Evolutionary conservation across 2,113 vertebrate species (phyloP), one percentile per base, ranked within the genome.

Genomic region (Ammodytes marinus): DNA sequence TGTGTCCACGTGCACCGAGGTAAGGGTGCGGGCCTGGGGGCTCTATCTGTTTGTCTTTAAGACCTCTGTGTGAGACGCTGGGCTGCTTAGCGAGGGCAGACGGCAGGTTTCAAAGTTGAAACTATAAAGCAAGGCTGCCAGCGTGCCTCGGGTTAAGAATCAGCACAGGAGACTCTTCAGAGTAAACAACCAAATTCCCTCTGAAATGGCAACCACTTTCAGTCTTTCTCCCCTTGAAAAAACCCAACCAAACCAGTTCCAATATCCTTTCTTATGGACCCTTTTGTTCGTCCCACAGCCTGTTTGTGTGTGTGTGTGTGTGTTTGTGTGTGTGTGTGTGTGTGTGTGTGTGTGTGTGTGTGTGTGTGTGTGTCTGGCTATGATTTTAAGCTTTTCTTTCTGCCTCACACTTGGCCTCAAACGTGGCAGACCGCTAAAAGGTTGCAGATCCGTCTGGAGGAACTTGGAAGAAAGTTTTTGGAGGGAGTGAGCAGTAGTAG

Each of bases 181-280:
- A 87, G 86, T 90, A 89, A 94, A 93, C 74, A 66, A 60, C 57
- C 65, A 88, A 82, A 93, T 89, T 93, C 92, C 89, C 80, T 19
- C 54, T 74, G 60, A 69, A 67, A 67, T 72, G 58, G 58, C 53
- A 69, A 42, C 79, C 69, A 49, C 60, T 74, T 43, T 81, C 65
- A 75, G 37, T 42, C 6, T 50, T 8, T 85, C 69, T 74, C 65
- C 52, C 37, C 15, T 27, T 39, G 14, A 13, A 59, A 27, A 80
- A 81, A 78, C 82, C 79, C 75, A 85, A 84, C 82, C 70, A 74
- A 90, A 87, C 77, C 76, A 79, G 73, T 90, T 92, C 69, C 70
- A 87, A 50, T 80, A 74, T 77, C 66, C 68, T 90, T 87, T 92
- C 86, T 82, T 72, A 77, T 70, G 60, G 77, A 52, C 64, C 76